phyloP scores from a whole-genome alignment of 2,113 vertebrate genomes.

The Python bivittatus region DNA sequence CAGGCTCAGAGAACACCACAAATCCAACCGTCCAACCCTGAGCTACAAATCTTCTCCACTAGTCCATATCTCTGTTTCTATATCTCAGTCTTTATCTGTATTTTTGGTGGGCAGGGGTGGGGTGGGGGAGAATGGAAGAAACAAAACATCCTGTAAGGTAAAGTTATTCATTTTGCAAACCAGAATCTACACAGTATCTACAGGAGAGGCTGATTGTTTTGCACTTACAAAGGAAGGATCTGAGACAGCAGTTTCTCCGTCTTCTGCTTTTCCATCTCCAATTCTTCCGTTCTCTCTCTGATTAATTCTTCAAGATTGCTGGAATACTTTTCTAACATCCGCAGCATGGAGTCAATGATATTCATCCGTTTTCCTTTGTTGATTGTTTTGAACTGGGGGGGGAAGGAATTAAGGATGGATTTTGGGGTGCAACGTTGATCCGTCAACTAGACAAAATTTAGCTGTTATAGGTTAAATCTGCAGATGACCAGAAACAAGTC shows the following conservation, averaged over 20 bases:
- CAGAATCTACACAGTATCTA: no score
- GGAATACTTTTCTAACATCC: slow-evolving; percentile 95
- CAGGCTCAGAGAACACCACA: no score
- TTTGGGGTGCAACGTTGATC: not conserved
- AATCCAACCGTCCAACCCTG: no score
- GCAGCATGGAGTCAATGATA: slow-evolving; percentile 93
- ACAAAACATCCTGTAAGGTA: no score
- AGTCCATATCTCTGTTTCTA: no score
- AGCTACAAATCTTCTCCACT: no score
- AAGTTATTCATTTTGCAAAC: not conserved
- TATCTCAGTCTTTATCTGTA: no score
- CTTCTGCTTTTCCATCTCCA: slow-evolving; percentile 94
- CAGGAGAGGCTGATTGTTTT: not conserved
- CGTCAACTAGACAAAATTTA: not conserved
- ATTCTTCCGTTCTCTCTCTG: slow-evolving; percentile 86
- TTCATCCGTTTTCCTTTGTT: slow-evolving; percentile 95
- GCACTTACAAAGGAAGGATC: slow-evolving; percentile 91
- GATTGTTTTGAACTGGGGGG: slow-evolving; percentile 87
- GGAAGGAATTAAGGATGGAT: not conserved
- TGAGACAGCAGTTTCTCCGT: slow-evolving; percentile 91
- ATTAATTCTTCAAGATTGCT: slow-evolving; percentile 94
- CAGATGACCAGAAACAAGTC: not conserved
- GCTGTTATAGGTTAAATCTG: not conserved
- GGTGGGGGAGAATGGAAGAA: no score
- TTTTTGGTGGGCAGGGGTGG: no score